Percentiles rank a stretch among this genome's conserved stretches.
Conservation (phyloP, 2,113 vertebrate species). For the Ctenomys sociabilis region DNA sequence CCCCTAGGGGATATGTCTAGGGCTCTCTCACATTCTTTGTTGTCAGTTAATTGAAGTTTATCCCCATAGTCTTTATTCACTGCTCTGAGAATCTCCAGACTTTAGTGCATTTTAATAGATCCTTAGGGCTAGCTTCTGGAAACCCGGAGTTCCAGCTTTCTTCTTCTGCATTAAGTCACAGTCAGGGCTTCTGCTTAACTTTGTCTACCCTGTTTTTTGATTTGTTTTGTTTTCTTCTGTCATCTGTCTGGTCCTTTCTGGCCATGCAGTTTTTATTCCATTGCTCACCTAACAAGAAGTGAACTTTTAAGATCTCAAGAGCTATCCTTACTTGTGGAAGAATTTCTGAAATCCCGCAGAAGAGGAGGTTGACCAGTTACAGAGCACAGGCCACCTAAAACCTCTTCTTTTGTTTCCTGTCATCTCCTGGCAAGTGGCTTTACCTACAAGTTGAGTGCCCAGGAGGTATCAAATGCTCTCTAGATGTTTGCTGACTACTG, state of each 20-base stretch:
- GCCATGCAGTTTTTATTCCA: background rate
- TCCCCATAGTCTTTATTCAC: background rate
- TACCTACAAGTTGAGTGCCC: background rate
- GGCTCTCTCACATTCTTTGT: background rate
- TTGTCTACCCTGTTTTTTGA: background rate
- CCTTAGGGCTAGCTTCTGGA: background rate
- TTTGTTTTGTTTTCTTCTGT: background rate
- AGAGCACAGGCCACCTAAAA: background rate
- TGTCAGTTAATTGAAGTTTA: conserved; percentile 10
- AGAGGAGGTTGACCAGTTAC: background rate
- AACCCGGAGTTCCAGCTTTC: background rate
- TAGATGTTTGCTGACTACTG: background rate
- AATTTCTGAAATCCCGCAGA: background rate
- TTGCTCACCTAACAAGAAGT: background rate
- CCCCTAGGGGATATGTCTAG: background rate
- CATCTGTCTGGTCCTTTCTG: background rate
- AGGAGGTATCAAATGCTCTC: background rate
- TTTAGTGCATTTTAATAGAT: background rate
- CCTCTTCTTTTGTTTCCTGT: background rate
- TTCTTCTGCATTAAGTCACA: background rate
- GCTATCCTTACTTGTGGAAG: background rate
- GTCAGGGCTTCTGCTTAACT: background rate
- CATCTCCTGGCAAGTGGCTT: background rate
- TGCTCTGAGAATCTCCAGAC: background rate
- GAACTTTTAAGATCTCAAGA: background rate